Conservation (phyloP, 1,140 invertebrate species). For the Meloidogyne exigua region DNA sequence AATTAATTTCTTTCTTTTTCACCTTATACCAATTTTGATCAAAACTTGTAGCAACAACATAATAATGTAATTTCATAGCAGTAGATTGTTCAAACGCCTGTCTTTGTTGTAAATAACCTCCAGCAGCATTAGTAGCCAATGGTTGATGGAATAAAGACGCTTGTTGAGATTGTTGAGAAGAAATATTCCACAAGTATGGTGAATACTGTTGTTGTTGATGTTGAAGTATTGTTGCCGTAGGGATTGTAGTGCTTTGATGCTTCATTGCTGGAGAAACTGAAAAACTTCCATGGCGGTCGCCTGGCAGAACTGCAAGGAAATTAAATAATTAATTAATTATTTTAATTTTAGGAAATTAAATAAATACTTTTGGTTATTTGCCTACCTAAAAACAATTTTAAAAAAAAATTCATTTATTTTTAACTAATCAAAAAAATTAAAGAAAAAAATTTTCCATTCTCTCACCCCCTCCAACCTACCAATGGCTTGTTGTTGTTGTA, state of each 20-base stretch:
- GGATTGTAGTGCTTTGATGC: not conserved
- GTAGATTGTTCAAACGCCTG: constrained; percentile 25
- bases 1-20: constrained; percentile 9
- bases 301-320: not conserved
- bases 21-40: constrained; percentile 74
- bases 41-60: constrained; percentile 80
- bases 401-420: too few relatives aligned
- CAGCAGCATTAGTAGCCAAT: not conserved
- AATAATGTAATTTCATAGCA: constrained; percentile 70
- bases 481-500: constrained; percentile 18
- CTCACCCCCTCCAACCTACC: not conserved
- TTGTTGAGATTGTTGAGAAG: constrained; percentile 8
- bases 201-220: constrained; percentile 5
- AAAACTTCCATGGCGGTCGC: constrained; percentile 17
- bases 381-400: too few relatives aligned
- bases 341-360: not conserved
- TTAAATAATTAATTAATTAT: not conserved
- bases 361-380: too few relatives aligned
- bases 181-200: not conserved
- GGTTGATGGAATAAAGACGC: not conserved
- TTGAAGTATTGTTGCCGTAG: not conserved
- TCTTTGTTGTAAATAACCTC: not conserved
- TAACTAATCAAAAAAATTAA: too few relatives aligned
- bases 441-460: too few relatives aligned
- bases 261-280: constrained; percentile 2